Evolutionary conservation across 2,888 invertebrate species (phyloP).

Genomic region (Gryllus longicercus): DNA sequence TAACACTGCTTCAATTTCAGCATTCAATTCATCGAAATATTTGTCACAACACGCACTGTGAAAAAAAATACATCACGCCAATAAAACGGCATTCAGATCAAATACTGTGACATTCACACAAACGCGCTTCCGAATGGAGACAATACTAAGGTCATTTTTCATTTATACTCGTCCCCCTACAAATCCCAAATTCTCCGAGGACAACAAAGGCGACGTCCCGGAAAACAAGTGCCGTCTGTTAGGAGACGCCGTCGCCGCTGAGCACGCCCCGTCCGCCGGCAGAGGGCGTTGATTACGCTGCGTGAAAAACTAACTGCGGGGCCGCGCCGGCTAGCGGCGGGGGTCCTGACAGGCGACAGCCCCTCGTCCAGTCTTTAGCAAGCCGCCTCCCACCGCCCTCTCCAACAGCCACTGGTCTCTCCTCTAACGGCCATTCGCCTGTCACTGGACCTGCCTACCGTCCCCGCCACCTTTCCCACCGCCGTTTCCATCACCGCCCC

Average conservation of each 20-base stretch:
- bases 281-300: background rate
- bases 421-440: too few species aligned
- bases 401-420: too few species aligned
- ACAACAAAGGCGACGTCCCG: background rate
- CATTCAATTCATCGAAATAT: too few species aligned
- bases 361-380: too few species aligned
- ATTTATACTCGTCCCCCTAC: background rate
- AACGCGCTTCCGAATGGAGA: background rate
- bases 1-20: too few species aligned
- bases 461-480: too few species aligned
- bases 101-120: background rate
- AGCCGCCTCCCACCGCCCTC: too few species aligned
- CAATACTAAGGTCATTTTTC: background rate
- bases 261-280: background rate
- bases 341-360: too few species aligned
- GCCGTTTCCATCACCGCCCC: too few species aligned
- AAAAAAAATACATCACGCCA: background rate
- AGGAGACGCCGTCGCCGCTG: background rate
- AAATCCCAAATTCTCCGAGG: slow-evolving; percentile 7
- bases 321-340: too few species aligned
- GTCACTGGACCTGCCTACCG: too few species aligned
- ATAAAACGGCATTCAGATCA: background rate
- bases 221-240: slow-evolving; percentile 10
- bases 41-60: background rate
- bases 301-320: background rate